Conservation (phyloP, 1,140 invertebrate genomes). For the Doryteuthis pealeii region DNA sequence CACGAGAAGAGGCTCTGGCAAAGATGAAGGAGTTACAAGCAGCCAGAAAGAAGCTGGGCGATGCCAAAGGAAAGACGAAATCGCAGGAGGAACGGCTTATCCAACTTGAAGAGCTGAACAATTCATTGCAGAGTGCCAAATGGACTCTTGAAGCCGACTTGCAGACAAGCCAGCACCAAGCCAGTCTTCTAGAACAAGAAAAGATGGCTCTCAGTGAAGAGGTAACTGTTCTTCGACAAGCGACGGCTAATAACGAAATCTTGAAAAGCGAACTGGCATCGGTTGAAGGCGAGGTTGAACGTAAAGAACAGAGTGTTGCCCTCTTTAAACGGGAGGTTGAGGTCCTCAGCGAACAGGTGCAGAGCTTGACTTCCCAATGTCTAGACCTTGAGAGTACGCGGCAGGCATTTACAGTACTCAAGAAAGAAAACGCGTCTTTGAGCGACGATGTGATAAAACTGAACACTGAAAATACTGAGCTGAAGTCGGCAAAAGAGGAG, state of each 20-base stretch:
- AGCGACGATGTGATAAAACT: conserved; percentile 4
- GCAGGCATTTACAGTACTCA: conserved; percentile 24
- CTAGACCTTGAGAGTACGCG: conserved; percentile 4
- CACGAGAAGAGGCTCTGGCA: conserved; percentile 39
- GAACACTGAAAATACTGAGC: conserved; percentile 7
- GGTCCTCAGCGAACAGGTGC: conserved; percentile 25
- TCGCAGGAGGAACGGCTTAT: conserved; percentile 17
- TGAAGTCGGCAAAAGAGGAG: conserved; percentile 25
- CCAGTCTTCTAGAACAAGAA: conserved; percentile 17
- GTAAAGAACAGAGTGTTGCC: neutral
- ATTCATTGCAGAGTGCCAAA: conserved; percentile 7
- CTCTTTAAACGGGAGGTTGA: conserved; percentile 33
- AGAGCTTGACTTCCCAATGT: neutral
- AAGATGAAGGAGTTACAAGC: conserved; percentile 26
- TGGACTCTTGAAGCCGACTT: conserved; percentile 19
- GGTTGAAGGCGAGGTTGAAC: neutral
- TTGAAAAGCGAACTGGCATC: neutral
- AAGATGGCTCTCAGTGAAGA: conserved; percentile 23
- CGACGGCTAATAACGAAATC: neutral
- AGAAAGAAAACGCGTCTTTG: conserved; percentile 9
- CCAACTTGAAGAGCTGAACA: conserved; percentile 17
- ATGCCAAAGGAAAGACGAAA: conserved; percentile 26
- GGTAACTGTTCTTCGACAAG: neutral
- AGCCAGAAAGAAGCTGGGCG: conserved; percentile 25
- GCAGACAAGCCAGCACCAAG: neutral